These are phyloP conservation scores for Drosophila kanekoi DNA, from an alignment of 2,888 invertebrate species.

Conservation along the genomic window DNA sequence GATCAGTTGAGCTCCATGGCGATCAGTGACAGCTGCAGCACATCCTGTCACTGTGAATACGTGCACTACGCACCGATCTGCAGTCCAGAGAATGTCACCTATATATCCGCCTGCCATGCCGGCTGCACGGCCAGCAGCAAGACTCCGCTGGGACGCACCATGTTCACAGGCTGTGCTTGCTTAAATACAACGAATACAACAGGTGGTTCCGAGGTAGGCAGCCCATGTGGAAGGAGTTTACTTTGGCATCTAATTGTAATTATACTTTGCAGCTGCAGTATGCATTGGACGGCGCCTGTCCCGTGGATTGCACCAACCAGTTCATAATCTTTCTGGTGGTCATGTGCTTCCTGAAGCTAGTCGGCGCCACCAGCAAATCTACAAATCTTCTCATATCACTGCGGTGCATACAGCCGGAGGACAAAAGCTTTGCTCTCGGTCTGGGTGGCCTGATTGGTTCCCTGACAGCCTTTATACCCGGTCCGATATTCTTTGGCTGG, in stretches of 20 bases:
- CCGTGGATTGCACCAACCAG: slow-evolving; percentile 86
- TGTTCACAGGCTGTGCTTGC: slow-evolving; percentile 61
- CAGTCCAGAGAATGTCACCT: slow-evolving; percentile 88
- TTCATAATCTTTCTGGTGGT: slow-evolving; percentile 86
- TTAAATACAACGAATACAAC: slow-evolving; percentile 21
- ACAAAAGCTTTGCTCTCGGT: slow-evolving; percentile 89
- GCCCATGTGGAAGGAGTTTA: background rate
- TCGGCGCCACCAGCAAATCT: slow-evolving; percentile 86
- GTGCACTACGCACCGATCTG: slow-evolving; percentile 91
- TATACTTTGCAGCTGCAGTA: slow-evolving; percentile 36
- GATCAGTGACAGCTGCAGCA: slow-evolving; percentile 86
- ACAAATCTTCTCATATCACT: slow-evolving; percentile 87
- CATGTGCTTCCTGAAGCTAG: slow-evolving; percentile 86
- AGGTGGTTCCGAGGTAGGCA: slow-evolving; percentile 21
- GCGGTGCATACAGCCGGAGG: slow-evolving; percentile 88
- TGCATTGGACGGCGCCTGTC: slow-evolving; percentile 85
- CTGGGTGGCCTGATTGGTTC: slow-evolving; percentile 88
- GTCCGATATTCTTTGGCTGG: slow-evolving; percentile 90
- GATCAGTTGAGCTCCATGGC: slow-evolving; percentile 79
- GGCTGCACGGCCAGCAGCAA: slow-evolving; percentile 86
- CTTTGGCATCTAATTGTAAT: too few species aligned
- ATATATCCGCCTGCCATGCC: slow-evolving; percentile 92
- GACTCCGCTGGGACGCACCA: slow-evolving; percentile 45
- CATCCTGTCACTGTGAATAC: slow-evolving; percentile 89
- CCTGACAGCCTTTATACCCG: slow-evolving; percentile 89